Conservation (phyloP, 2,113 vertebrate species). For the Edolisoma coerulescens region DNA sequence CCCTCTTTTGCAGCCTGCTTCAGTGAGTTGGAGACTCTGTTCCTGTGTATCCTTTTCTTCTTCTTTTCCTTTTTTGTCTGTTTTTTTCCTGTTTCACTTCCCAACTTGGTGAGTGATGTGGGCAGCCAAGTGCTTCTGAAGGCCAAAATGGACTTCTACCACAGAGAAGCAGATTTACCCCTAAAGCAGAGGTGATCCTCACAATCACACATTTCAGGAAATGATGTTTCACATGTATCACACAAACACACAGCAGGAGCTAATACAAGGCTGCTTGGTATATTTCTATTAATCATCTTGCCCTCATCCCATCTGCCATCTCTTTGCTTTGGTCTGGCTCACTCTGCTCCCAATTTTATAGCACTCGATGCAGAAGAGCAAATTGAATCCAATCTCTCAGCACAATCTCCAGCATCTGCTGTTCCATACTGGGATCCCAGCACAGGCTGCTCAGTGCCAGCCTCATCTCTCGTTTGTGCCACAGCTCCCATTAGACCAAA, state of each 20-base stretch:
- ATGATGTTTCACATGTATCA: neutral
- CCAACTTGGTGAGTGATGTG: accelerated
- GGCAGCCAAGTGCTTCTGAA: neutral
- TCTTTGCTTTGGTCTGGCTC: neutral
- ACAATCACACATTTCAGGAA: neutral
- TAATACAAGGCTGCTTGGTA: neutral
- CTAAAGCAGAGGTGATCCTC: neutral
- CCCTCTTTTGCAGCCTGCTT: neutral
- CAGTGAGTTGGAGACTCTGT: neutral
- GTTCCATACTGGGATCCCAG: neutral
- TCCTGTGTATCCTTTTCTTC: neutral
- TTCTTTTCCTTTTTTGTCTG: neutral
- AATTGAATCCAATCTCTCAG: neutral
- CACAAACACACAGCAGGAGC: neutral
- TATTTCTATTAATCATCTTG: neutral
- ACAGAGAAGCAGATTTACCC: neutral
- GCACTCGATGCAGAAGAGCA: neutral
- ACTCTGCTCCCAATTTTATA: neutral
- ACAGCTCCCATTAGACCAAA: neutral
- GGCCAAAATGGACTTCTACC: neutral
- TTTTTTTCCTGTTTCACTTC: neutral
- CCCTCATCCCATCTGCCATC: neutral
- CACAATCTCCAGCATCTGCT: slow-evolving; percentile 16
- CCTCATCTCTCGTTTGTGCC: neutral
- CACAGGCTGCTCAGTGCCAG: slow-evolving; percentile 26